Base-by-base conservation (phyloP, 2,113 vertebrate genomes). In the Tupaia tana region DNA sequence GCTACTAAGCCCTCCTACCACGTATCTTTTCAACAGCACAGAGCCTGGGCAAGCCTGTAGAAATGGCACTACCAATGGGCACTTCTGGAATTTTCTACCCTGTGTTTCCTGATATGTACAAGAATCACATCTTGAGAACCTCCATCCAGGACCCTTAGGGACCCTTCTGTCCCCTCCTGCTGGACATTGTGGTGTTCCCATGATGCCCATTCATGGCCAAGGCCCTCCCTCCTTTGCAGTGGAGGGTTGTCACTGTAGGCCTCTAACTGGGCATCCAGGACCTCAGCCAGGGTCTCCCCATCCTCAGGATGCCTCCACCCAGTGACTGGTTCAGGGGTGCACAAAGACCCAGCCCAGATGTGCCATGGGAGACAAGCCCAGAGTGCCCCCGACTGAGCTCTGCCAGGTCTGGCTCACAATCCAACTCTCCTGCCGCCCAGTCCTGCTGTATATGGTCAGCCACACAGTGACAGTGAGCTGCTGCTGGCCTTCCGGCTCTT, bases 281-380 rank as follows among this genome's bases (percentile, higher is more conserved):
- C 34, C 64, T 56, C 19, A n/a, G 52, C n/a, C 10, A 22, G 24
- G 43, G 22, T 59, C 75, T 4, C 34, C 14, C 1, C 3, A 13
- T 5, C 9, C 27, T 61, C 24, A 31, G 56, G 16, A 1, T 1
- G 3, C 8, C 3, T 2, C 0, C 52, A 25, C 15, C 56, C 56
- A 54, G 3, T 9, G n/a, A 2, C 89, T n/a, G 15, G 7, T 27
- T 63, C 1, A 16, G 10, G 7, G 10, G 43, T 24, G 9, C 61
- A 31, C 16, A 13, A 24, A 52, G 27, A 24, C 19, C 54, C 73
- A 63, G 43, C 24, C 29, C 75, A 43, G 25, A 69, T 4, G 2
- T 34, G 75, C n/a, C 18, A 29, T 56, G 16, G 14, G 8, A 8
- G 71, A 83, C 6, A n/a, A 78, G 25, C 12, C 7, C 29, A 59